Evolutionary conservation across 1,140 invertebrate genomes (phyloP).

Genomic region (Schlechtendalia chinensis): DNA sequence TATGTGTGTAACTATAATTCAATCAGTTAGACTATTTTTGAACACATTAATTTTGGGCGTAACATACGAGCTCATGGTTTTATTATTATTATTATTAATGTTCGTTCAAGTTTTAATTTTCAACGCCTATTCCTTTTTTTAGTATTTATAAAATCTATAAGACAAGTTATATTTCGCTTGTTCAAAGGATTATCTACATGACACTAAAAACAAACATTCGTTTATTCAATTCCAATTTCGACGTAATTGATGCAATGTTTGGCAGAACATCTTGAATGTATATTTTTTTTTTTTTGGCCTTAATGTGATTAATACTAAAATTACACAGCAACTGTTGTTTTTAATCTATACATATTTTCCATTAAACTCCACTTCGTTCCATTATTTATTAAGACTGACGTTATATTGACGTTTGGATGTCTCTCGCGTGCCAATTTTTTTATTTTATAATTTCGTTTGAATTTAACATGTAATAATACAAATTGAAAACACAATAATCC

Average conservation of each 20-base stretch:
- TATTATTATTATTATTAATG: no score
- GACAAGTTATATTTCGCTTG: not conserved
- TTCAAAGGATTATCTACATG: not conserved
- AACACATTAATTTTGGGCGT: no score
- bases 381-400: not conserved
- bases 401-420: not conserved
- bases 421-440: not conserved
- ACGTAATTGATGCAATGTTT: not conserved
- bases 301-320: not conserved
- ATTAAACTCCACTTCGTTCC: not conserved
- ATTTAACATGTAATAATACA: not conserved
- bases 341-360: not conserved
- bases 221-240: not conserved
- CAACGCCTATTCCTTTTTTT: no score
- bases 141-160: no score
- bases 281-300: not conserved
- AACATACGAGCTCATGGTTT: no score
- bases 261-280: not conserved
- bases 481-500: not conserved
- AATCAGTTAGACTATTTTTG: no score
- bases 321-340: not conserved
- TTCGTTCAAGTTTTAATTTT: no score
- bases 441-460: not conserved
- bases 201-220: not conserved
- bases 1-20: no score